phyloP scores from a whole-genome alignment of 2,797 vertebrate species.

The Phoxinus dragarum region DNA sequence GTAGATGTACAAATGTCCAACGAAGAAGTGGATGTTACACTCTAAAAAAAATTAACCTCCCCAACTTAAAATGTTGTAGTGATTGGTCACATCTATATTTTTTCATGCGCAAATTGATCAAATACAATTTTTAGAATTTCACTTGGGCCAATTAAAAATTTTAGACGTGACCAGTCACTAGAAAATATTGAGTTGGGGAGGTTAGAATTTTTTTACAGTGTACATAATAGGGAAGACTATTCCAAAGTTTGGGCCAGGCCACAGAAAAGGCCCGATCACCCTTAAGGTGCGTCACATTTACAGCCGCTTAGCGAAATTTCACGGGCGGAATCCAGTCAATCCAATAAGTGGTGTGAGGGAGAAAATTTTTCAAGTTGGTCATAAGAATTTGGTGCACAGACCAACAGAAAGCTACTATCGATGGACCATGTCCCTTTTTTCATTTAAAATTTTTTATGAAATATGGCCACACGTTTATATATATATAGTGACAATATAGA shows the following conservation, averaged over 20 bases:
- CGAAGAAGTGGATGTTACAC: neutral
- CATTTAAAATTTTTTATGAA: neutral
- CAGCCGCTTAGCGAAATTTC: neutral
- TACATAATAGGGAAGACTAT: neutral
- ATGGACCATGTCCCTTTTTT: neutral
- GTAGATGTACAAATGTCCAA: neutral
- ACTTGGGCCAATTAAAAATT: no score
- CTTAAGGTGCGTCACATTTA: neutral
- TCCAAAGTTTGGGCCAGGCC: neutral
- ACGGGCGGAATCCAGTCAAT: neutral
- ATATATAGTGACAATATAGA: neutral
- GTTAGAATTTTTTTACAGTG: no score
- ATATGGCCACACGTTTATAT: neutral
- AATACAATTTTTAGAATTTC: no score
- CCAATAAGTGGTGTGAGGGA: neutral
- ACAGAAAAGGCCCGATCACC: neutral
- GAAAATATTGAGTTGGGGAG: no score
- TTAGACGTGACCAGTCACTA: no score
- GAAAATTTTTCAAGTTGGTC: neutral
- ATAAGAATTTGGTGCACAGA: neutral
- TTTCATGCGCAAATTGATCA: no score
- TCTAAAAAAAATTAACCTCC: no score
- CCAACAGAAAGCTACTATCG: neutral
- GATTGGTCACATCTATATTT: no score
- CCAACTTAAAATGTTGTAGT: no score